Evolutionary conservation across 2,113 vertebrate species (phyloP).

Genomic region (Cyrtonyx montezumae): DNA sequence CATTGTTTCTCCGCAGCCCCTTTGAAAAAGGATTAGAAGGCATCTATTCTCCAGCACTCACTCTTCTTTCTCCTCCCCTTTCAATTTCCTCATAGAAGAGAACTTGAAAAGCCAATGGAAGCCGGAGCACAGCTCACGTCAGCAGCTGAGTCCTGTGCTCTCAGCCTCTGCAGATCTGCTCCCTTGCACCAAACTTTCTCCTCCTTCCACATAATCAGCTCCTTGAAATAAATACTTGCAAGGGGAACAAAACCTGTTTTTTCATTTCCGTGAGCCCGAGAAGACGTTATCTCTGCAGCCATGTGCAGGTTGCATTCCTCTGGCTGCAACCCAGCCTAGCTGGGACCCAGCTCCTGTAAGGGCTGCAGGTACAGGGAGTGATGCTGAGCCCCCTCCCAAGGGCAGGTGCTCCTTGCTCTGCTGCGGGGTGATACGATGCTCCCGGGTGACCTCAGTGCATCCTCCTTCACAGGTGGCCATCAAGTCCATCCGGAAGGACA

Average conservation of each 20-base stretch:
- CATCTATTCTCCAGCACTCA: constrained; percentile 34
- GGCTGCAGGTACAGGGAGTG: background rate
- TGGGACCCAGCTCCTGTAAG: background rate
- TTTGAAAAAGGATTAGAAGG: constrained; percentile 78
- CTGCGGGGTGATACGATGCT: accelerated
- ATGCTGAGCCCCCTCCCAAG: background rate
- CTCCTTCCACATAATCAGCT: background rate
- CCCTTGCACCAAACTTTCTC: background rate
- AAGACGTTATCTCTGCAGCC: background rate
- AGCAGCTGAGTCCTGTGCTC: background rate
- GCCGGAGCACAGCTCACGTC: background rate
- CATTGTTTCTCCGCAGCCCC: constrained; percentile 71
- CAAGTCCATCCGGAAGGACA: constrained; percentile 96
- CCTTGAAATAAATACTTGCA: background rate
- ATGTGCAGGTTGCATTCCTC: constrained; percentile 19
- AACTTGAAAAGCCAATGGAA: constrained; percentile 17
- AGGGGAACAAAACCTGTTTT: background rate
- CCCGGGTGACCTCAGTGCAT: background rate
- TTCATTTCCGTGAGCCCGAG: background rate
- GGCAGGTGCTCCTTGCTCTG: background rate
- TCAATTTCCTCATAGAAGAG: constrained; percentile 1
- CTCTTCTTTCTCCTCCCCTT: constrained; percentile 57
- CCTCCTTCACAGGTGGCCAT: constrained; percentile 86
- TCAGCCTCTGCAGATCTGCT: background rate
- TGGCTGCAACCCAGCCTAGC: background rate